phyloP scores from a whole-genome alignment of 2,888 invertebrate species.

The Meiosimyza decipiens region DNA sequence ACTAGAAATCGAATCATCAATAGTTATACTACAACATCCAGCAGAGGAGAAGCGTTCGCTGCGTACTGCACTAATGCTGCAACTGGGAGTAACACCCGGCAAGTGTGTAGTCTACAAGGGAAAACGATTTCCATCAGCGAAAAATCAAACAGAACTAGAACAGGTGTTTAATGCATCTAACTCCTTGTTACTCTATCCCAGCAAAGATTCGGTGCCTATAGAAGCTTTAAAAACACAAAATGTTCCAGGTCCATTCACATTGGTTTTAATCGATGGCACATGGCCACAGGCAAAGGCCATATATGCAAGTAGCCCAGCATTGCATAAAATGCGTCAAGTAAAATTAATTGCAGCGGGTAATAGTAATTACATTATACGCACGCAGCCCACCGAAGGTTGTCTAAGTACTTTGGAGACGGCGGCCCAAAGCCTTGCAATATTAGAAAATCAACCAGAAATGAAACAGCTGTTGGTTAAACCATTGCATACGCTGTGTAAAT shows the following conservation, averaged over 20 bases:
- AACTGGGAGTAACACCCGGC: slow-evolving; percentile 77
- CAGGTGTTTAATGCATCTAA: slow-evolving; percentile 72
- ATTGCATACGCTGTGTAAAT: slow-evolving; percentile 84
- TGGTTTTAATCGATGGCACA: slow-evolving; percentile 91
- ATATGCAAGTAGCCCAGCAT: slow-evolving; percentile 81
- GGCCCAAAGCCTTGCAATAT: slow-evolving; percentile 71
- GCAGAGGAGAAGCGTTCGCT: slow-evolving; percentile 91
- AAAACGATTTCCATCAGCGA: slow-evolving; percentile 82
- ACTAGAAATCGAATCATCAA: slow-evolving; percentile 75
- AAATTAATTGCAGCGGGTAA: slow-evolving; percentile 78
- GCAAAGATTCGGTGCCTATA: slow-evolving; percentile 78
- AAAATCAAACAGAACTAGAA: slow-evolving; percentile 70
- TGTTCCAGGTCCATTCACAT: slow-evolving; percentile 72
- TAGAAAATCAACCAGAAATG: slow-evolving; percentile 77
- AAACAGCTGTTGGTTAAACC: slow-evolving; percentile 79
- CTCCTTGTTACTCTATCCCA: slow-evolving; percentile 84
- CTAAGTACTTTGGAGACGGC: slow-evolving; percentile 79
- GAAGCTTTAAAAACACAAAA: slow-evolving; percentile 66
- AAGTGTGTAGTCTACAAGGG: slow-evolving; percentile 79
- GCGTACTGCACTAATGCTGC: slow-evolving; percentile 90
- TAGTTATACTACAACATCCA: slow-evolving; percentile 91
- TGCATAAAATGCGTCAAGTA: slow-evolving; percentile 82
- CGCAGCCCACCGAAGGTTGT: slow-evolving; percentile 92
- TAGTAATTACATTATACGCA: slow-evolving; percentile 92
- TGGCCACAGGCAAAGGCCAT: slow-evolving; percentile 97